Base-by-base conservation (phyloP, 2,888 invertebrate species). In the Gisinianus flammeolus region DNA sequence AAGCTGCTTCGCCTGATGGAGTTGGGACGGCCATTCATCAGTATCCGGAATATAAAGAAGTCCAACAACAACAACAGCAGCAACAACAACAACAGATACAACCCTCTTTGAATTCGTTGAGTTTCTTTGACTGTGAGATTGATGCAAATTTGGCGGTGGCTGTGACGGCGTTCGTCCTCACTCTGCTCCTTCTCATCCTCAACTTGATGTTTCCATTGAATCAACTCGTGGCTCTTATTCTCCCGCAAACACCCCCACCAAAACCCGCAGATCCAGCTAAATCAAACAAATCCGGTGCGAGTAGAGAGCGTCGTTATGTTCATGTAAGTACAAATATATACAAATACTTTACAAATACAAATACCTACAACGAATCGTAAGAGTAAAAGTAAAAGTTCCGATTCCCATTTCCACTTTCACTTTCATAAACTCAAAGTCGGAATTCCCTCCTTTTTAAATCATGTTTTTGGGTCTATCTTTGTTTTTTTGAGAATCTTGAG, bases 71-170 rank as follows among this genome's bases (percentile, higher is more conserved):
- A 24, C 26, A 62, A 24, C 12, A 22, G 12, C 24, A 62, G 16
- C 24, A 62, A 28, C 62, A 24, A 24, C 26, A 62, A 24, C 3
- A 22, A 26, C 16, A 28, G 10, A 1, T 24, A 28, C 8, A 22
- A 16, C 10, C 10, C 3, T 16, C 62, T 28, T 26, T 4, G 28
- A 26, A 12, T 26, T 30, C n/a, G 12, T 16, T 70, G 31, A 30
- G 26, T 24, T 26, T 76, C 16, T 62, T 56, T 31, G 62, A 76
- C 35, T 56, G 52, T 69, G 52, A 77, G 5, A 33, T 71, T 28
- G 77, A 77, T 28, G 22, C 66, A n/a, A 71, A 77, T 44, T 19
- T 71, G 8, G 44, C 26, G 19, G 44, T 77, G 26, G 77, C 71
- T 10, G 30, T 64, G 16, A 30, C 77, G 1, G 62, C 77, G 30